Conservation (phyloP, 2,797 vertebrate genomes). For the Synaphobranchus kaupii region DNA sequence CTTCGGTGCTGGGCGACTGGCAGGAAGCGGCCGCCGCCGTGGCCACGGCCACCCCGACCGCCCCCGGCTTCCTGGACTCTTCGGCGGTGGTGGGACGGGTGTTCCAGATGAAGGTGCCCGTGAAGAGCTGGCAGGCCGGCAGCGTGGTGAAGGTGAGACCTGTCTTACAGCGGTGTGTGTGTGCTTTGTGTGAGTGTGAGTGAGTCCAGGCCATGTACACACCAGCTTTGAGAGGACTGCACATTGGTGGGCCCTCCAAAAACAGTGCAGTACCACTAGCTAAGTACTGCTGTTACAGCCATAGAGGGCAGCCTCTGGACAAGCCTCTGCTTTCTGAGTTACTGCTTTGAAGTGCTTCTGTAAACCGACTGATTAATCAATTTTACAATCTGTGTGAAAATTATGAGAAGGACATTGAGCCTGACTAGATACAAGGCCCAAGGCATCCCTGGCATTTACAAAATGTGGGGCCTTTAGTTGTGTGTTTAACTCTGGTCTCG, state of each 20-base stretch:
- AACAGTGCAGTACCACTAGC: neutral
- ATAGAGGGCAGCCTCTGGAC: neutral
- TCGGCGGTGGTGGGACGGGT: slow-evolving; percentile 85
- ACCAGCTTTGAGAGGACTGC: neutral
- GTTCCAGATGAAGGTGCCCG: slow-evolving; percentile 85
- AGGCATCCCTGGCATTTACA: neutral
- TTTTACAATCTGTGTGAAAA: neutral
- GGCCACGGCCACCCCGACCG: slow-evolving; percentile 53
- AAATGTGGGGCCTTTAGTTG: neutral
- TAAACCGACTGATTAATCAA: neutral
- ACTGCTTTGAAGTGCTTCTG: neutral
- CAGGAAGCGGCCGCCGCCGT: slow-evolving; percentile 64
- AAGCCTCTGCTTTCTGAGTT: neutral
- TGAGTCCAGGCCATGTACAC: neutral
- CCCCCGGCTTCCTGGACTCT: slow-evolving; percentile 85
- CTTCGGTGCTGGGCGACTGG: slow-evolving; percentile 77
- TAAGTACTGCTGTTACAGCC: neutral
- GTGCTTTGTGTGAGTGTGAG: neutral
- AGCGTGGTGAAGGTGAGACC: slow-evolving; percentile 84
- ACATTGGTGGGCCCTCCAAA: neutral
- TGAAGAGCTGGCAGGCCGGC: slow-evolving; percentile 74
- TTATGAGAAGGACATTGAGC: neutral
- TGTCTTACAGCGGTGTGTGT: too few species aligned
- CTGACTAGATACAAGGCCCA: neutral
- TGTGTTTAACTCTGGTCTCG: neutral